phyloP scores from a whole-genome alignment of 2,888 invertebrate species.

The Adelognathus sp. region DNA sequence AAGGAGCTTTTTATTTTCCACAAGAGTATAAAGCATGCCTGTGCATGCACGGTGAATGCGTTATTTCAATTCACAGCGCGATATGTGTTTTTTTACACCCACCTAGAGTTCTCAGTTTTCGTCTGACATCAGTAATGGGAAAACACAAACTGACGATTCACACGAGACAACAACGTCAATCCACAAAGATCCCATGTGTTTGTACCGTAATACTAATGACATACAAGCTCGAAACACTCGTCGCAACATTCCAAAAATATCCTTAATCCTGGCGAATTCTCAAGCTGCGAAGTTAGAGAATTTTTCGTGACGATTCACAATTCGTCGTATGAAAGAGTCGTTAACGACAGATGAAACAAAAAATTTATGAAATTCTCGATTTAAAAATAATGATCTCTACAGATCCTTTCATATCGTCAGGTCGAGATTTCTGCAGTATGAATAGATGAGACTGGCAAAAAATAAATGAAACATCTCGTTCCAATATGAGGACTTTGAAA shows the following conservation, averaged over 20 bases:
- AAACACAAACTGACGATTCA: not conserved
- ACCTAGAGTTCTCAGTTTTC: no score
- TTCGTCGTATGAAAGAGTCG: not conserved
- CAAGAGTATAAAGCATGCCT: no score
- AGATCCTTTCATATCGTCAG: no score
- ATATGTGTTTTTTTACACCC: no score
- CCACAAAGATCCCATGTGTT: not conserved
- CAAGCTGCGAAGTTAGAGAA: slow-evolving; percentile 32
- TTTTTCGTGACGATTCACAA: slow-evolving; percentile 29
- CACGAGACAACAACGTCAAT: not conserved
- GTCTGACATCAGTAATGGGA: slow-evolving; percentile 1
- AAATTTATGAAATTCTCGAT: not conserved
- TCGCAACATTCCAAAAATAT: slow-evolving; percentile 50
- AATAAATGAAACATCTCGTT: not conserved
- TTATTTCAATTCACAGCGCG: not conserved
- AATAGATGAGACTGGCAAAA: no score
- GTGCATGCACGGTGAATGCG: not conserved
- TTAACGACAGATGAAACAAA: not conserved
- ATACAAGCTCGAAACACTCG: no score
- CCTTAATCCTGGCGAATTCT: slow-evolving; percentile 46
- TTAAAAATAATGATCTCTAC: no score
- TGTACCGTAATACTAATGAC: not conserved
- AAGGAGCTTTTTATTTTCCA: not conserved
- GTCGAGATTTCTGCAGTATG: no score
- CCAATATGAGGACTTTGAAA: no score